Evolutionary conservation across 1,140 invertebrate species (phyloP).

Genomic region (Yoshiicerus persimilis): DNA sequence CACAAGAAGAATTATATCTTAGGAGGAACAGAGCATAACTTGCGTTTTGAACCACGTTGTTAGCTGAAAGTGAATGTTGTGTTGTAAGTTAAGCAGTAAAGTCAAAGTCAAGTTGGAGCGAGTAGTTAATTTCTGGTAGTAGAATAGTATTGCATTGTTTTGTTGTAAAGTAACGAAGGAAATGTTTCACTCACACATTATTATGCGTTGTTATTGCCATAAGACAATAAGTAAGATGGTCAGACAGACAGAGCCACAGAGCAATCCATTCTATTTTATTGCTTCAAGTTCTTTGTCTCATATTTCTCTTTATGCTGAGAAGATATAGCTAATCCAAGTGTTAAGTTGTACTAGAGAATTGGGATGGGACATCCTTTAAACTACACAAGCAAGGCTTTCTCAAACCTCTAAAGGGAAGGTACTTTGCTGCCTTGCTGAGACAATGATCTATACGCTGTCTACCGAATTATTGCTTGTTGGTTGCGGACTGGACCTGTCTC

Average conservation of each 20-base stretch:
- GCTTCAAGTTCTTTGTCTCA: constrained; percentile 13
- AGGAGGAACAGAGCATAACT: neutral
- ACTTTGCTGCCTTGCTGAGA: constrained; percentile 20
- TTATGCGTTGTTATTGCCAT: constrained; percentile 27
- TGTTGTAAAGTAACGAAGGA: constrained; percentile 19
- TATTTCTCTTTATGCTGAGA: neutral
- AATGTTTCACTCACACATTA: constrained; percentile 24
- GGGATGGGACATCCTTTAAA: neutral
- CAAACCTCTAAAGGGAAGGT: neutral
- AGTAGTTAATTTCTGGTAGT: constrained; percentile 16
- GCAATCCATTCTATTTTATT: constrained; percentile 24
- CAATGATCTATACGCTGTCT: constrained; percentile 20
- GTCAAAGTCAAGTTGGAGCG: neutral
- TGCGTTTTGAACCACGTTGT: neutral
- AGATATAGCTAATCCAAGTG: neutral
- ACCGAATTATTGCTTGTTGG: neutral
- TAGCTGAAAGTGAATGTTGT: neutral
- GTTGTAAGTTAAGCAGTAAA: constrained; percentile 5
- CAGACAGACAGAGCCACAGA: constrained; percentile 27
- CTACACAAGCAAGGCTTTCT: neutral
- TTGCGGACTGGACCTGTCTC: constrained; percentile 11
- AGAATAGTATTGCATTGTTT: constrained; percentile 1
- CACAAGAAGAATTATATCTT: neutral
- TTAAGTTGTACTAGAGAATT: neutral
- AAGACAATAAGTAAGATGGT: constrained; percentile 16